Evolutionary conservation across 2,888 invertebrate genomes (phyloP), one percentile per base, ranked within the genome.

Genomic region (Spatulosminthurus flaviceps): DNA sequence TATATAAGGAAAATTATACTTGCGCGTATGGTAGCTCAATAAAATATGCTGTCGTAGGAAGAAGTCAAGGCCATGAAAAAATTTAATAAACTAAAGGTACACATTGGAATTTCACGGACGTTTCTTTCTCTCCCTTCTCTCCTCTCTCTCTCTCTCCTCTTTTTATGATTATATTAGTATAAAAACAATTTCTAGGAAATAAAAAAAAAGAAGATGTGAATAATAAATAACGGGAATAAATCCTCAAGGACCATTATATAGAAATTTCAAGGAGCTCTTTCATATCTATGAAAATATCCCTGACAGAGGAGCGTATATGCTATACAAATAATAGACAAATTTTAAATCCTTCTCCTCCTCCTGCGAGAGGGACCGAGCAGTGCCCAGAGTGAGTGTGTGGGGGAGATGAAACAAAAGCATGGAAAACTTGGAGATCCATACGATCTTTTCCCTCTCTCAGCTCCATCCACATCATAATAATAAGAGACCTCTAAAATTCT

Each of bases 191-290:
- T 34, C 51, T 2, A 19, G 51, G 51, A n/a, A 51, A 51, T 13
- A n/a, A 51, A n/a, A 51, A 41, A 41, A 51, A 51, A 51, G 51
- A 51, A 51, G 51, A 51, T 51, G 51, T 51, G 51, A 51, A 51
- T 51, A 51, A 51, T 51, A 51, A 51, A 51, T 51, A 51, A 51
- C 51, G 1, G n/a, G 51, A 51, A 51, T 51, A 51, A 51, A 51
- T 51, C 51, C 16, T 51, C 9, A 51, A 51, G 51, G n/a, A 51
- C 51, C 16, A n/a, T n/a, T n/a, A n/a, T 51, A n/a, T 19, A 9
- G 9, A 51, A 13, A 51, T 5, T 51, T 51, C 51, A 51, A n/a
- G n/a, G 51, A 13, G 5, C 2, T 19, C 16, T 51, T 51, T 51
- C 16, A n/a, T 51, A 51, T 51, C 34, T 34, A 7, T 4, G 34